A percentile compares a stretch with the other conserved stretches of the same genome.
Evolutionary conservation across 2,888 invertebrate species (phyloP).

Genomic region (Eurytoma adleriae): DNA sequence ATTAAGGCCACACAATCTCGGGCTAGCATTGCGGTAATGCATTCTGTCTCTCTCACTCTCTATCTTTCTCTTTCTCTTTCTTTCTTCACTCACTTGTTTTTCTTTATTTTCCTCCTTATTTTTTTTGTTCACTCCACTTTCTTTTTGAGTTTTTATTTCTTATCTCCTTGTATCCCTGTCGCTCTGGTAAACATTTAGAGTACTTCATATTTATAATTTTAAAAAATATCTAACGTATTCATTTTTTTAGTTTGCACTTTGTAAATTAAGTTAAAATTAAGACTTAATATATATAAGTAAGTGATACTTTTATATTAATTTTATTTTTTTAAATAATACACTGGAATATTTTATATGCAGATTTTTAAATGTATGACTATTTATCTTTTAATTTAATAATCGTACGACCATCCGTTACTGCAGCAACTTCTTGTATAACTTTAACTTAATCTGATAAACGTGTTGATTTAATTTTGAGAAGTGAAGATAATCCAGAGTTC

Average conservation of each 20-base stretch:
- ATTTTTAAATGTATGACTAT: too few relatives aligned
- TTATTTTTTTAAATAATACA: too few relatives aligned
- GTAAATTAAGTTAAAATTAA: too few relatives aligned
- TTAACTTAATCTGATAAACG: neutral
- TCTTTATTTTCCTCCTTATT: constrained; percentile 59
- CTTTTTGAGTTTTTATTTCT: constrained; percentile 6
- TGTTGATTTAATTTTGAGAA: neutral
- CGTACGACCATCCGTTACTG: neutral
- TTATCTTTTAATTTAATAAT: too few relatives aligned
- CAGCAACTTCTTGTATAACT: neutral
- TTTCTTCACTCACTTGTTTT: constrained; percentile 47
- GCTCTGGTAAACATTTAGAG: constrained; percentile 12
- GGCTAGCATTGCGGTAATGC: constrained; percentile 78
- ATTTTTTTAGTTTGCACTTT: too few relatives aligned
- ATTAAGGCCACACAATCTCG: constrained; percentile 98
- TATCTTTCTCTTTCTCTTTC: constrained; percentile 59
- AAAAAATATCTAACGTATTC: neutral
- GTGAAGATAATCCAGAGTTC: constrained; percentile 69
- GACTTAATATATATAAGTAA: too few relatives aligned
- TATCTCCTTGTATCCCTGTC: constrained; percentile 3
- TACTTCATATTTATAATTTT: constrained; percentile 52
- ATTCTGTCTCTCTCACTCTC: constrained; percentile 73
- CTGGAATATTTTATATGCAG: too few relatives aligned
- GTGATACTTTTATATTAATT: too few relatives aligned
- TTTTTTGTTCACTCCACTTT: constrained; percentile 46